These are phyloP conservation scores for Notarius quadriscutis DNA, from an alignment of 2,113 vertebrate genomes.

Conservation along the genomic window DNA sequence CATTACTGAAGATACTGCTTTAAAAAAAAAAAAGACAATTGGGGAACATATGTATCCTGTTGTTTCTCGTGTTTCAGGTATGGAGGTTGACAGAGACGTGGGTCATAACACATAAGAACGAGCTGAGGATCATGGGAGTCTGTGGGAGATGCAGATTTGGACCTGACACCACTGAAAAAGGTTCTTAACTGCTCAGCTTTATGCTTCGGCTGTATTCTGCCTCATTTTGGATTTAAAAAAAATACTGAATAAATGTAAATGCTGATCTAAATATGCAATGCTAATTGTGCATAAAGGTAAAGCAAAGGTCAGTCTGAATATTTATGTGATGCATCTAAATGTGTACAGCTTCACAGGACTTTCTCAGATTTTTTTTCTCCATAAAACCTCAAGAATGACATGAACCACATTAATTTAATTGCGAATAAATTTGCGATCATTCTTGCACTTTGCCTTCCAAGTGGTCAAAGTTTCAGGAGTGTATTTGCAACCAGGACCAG, in stretches of 20 bases:
- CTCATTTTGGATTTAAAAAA: not conserved
- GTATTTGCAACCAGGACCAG: no score
- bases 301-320: conserved; percentile 1
- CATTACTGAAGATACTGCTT: no score
- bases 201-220: not conserved
- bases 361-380: not conserved
- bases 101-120: not conserved
- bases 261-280: not conserved
- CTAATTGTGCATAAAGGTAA: not conserved
- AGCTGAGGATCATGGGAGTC: not conserved
- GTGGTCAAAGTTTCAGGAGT: not conserved
- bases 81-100: not conserved
- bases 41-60: not conserved
- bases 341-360: not conserved
- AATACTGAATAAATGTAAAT: not conserved
- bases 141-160: not conserved
- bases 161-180: not conserved
- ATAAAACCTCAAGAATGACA: not conserved
- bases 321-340: not conserved
- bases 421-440: not conserved
- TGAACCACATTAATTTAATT: not conserved
- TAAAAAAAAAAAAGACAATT: not conserved
- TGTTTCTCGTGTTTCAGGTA: not conserved
- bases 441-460: not conserved
- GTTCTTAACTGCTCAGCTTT: not conserved